A percentile compares a stretch with the other conserved stretches of the same genome.
These are phyloP conservation scores for Sebastes schlegelii DNA, from an alignment of 2,113 vertebrate genomes.

Conservation along the genomic window DNA sequence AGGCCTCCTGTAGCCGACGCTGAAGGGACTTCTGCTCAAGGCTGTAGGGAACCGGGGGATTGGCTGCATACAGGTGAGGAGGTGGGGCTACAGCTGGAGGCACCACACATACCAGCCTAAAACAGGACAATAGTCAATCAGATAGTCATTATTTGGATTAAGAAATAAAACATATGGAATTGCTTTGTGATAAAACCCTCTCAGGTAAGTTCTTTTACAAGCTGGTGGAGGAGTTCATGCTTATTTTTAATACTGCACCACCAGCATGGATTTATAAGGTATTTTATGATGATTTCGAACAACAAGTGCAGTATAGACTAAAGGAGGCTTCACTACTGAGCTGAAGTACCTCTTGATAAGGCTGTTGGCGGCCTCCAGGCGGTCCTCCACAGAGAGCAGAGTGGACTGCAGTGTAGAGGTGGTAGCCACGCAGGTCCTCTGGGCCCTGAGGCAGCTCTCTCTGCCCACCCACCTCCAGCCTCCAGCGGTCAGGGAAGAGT, in stretches of 20 bases:
- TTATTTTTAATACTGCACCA: background rate
- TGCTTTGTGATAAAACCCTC: background rate
- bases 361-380: constrained; percentile 73
- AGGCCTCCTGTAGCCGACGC: constrained; percentile 82
- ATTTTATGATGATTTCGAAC: background rate
- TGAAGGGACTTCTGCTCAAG: constrained; percentile 84
- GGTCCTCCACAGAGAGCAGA: constrained; percentile 77
- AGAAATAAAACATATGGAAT: background rate
- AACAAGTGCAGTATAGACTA: background rate
- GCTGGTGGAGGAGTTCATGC: background rate
- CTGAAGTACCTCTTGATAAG: constrained; percentile 83
- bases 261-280: background rate
- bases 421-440: constrained; percentile 69
- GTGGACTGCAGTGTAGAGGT: constrained; percentile 79
- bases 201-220: background rate
- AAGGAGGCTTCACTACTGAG: background rate
- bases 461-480: constrained; percentile 88
- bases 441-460: constrained; percentile 81
- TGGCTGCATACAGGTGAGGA: constrained; percentile 86
- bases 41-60: constrained; percentile 87
- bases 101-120: constrained; percentile 89
- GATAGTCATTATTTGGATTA: constrained; percentile 17
- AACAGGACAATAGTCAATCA: constrained; percentile 3
- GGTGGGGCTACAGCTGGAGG: constrained; percentile 89
- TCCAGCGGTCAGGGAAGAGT: constrained; percentile 57